Percentiles rank a stretch among this genome's conserved stretches.
phyloP scores from a whole-genome alignment of 2,797 vertebrate species.

The Sphenodon punctatus region DNA sequence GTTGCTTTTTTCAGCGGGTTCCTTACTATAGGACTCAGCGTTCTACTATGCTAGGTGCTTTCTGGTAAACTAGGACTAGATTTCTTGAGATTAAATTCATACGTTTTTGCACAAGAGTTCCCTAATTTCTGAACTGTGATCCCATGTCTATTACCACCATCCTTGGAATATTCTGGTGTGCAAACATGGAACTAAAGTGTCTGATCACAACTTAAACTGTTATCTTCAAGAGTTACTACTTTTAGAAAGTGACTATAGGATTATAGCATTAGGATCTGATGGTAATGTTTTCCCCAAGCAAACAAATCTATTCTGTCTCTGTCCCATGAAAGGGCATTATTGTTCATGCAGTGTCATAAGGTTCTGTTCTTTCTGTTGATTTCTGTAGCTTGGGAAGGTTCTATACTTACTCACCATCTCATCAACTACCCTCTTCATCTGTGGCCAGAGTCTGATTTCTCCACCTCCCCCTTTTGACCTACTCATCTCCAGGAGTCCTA shows the following conservation, averaged over 20 bases:
- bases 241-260: not conserved
- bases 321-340: not conserved
- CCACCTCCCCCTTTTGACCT: not conserved
- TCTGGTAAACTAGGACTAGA: not conserved
- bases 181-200: not conserved
- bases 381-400: not conserved
- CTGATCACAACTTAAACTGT: not conserved
- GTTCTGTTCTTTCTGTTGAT: not conserved
- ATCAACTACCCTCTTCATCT: not conserved
- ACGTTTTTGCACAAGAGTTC: not conserved
- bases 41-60: not conserved
- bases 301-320: not conserved
- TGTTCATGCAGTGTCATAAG: not conserved
- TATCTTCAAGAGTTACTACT: not conserved
- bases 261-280: not conserved
- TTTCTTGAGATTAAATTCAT: not conserved
- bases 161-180: not conserved
- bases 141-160: not conserved
- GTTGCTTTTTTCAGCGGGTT: not conserved
- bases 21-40: accelerated
- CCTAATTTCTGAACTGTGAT: not conserved
- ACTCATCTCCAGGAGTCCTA: not conserved
- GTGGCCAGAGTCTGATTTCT: not conserved
- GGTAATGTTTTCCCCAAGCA: not conserved
- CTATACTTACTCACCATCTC: not conserved